Evolutionary conservation across 2,888 invertebrate genomes (phyloP).

Genomic region (Epirrita christyi): DNA sequence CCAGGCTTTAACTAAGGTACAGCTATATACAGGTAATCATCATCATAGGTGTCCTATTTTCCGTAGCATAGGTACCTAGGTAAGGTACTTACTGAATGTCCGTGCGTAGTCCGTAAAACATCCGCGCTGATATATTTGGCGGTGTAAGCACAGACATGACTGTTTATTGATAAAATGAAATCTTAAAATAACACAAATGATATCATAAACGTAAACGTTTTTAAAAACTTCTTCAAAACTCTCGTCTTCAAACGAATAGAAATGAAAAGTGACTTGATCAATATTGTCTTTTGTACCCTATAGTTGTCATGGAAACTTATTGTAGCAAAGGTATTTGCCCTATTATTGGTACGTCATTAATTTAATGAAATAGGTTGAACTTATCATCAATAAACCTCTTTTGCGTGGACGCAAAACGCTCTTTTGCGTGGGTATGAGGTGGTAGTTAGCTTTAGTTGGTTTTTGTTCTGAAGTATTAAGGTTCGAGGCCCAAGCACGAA

Average conservation of each 20-base stretch:
- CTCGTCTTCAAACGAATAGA: constrained; percentile 16
- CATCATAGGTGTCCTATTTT: no score
- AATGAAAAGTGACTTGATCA: constrained; percentile 5
- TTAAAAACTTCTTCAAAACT: constrained; percentile 37
- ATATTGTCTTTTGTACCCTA: constrained; percentile 11
- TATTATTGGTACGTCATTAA: constrained; percentile 10
- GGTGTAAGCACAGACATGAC: constrained; percentile 65
- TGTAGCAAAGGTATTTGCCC: constrained; percentile 24
- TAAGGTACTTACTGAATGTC: constrained; percentile 76
- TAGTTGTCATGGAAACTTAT: constrained; percentile 36
- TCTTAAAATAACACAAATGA: constrained; percentile 44
- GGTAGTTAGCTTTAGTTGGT: no score
- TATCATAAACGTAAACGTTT: constrained; percentile 39
- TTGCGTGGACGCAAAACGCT: not conserved
- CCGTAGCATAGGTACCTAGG: no score
- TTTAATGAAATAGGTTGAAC: constrained; percentile 17
- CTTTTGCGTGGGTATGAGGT: no score
- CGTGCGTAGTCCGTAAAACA: constrained; percentile 87
- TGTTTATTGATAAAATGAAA: constrained; percentile 38
- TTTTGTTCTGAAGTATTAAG: no score
- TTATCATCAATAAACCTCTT: constrained; percentile 8
- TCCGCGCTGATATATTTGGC: constrained; percentile 84
- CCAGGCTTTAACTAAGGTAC: no score
- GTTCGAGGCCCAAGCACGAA: no score
- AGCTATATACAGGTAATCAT: no score